phyloP scores from a whole-genome alignment of 2,113 vertebrate genomes.

The Notiomystis cincta region DNA sequence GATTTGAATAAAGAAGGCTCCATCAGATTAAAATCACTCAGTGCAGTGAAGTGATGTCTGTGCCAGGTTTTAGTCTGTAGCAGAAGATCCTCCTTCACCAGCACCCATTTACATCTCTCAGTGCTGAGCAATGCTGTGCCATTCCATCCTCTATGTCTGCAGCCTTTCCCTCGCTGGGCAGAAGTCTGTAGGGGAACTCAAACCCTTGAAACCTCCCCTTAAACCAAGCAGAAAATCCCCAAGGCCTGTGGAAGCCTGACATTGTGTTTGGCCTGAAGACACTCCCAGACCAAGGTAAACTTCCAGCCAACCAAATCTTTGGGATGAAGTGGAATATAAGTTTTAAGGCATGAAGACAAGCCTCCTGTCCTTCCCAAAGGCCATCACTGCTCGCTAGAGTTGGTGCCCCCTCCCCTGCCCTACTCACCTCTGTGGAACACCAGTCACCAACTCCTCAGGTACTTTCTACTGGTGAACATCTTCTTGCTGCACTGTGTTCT shows the following conservation, averaged over 20 bases:
- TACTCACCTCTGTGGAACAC: fast-evolving
- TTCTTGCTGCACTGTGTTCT: background rate
- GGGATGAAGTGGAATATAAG: background rate
- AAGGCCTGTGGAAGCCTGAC: background rate
- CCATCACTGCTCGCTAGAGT: fast-evolving
- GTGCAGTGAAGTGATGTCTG: background rate
- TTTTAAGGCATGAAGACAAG: background rate
- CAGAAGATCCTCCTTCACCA: background rate
- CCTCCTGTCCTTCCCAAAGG: background rate
- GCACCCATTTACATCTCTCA: background rate
- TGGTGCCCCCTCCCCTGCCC: fast-evolving
- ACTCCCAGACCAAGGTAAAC: background rate
- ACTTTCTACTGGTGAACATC: fast-evolving
- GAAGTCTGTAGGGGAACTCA: background rate
- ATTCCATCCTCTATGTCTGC: background rate
- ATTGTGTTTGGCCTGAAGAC: background rate
- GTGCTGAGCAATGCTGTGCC: background rate
- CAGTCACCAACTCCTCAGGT: background rate
- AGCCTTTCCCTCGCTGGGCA: background rate
- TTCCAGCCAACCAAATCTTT: background rate
- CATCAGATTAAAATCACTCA: background rate
- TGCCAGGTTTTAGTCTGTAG: background rate
- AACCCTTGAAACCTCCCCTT: background rate
- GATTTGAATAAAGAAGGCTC: background rate
- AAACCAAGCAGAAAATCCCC: background rate